Evolutionary conservation across 2,113 vertebrate species (phyloP), one percentile per base, ranked within the genome.

Genomic region (Hucho hucho): DNA sequence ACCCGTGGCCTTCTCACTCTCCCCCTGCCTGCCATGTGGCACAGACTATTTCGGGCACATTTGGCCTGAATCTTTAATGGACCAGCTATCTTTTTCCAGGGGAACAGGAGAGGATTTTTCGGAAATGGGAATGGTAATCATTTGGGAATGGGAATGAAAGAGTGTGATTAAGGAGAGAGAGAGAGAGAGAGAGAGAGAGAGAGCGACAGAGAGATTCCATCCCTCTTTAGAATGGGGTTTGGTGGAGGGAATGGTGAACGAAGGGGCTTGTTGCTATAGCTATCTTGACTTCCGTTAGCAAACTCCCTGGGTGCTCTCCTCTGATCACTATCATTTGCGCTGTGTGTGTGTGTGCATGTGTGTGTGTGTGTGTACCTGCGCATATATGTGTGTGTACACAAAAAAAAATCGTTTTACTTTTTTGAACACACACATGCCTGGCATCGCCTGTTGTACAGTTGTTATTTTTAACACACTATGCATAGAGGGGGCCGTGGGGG

Each of bases 51-150:
- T 64, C 53, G 28, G 70, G 70, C 64, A 75, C 70, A 32, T 71
- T 37, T 22, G 24, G 24, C 63, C 75, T 82, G 29, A 83, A 84
- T 83, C 49, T 85, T 86, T 84, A 80, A 88, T 81, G 58, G 53
- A 56, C 20, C 20, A 20, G 49, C 59, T 26, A 75, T 70, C 7
- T 43, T 79, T 77, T 75, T 37, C 58, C n/a, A 59, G n/a, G 26
- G 49, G 64, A 32, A 32, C 6, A n/a, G 7, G 58, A 59, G 20
- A n/a, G 58, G n/a, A 4, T 12, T 7, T 37, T 25, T 32, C 22
- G 47, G 18, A 67, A 65, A 69, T 11, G 24, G 47, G 29, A 61
- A 46, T 66, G 46, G 37, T 72, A 58, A 32, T 77, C 46, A 53
- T n/a, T 77, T 56, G 16, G 16, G 49, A 56, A 20, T 56, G 49